Evolutionary conservation across 2,888 invertebrate genomes (phyloP), one percentile per base, ranked within the genome.

Genomic region (Pristionchus arcanus): DNA sequence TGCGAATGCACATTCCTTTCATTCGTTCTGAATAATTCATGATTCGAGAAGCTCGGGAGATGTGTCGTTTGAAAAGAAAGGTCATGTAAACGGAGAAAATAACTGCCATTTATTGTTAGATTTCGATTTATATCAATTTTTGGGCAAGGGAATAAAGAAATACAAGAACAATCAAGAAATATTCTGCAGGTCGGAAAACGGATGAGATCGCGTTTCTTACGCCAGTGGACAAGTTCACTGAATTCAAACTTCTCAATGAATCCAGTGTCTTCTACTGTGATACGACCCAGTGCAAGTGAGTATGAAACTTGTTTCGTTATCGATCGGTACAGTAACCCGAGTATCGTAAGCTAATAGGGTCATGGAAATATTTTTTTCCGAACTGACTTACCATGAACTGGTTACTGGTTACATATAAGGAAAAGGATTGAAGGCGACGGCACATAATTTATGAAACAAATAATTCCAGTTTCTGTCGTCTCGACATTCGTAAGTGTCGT

Each of bases 211-310:
- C 15, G 31, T 74, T 90, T 31, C 83, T 86, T 7, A 31, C 83
- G 59, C 77, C 49, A n/a, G 77, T 91, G 0, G 77, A 87, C 11
- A 90, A 90, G 37, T 91, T 92, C 66, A 37, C 91, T 9, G 92
- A 93, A 59, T 89, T 93, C 68, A 92, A 91, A 85, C 55, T 93
- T 63, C 90, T 92, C 49, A 91, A 92, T 21, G 90, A 91, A 28
- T 91, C 91, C 16, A 91, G 91, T 84, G 34, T 93, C 0, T 92
- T 92, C 74, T 93, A 91, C 89, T 93, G 93, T 71, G 92, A 92
- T 83, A 89, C 90, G 34, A 25, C 77, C 2, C 77, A 89, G n/a
- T 93, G 93, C 91, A 90, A 91, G 91, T 92, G 59, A 49, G 84
- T 68, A 19, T 9, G 42, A 49, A 49, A 11, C 42, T 3, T 49